Evolutionary conservation across 2,797 vertebrate genomes (phyloP).

Genomic region (Lateolabrax maculatus): DNA sequence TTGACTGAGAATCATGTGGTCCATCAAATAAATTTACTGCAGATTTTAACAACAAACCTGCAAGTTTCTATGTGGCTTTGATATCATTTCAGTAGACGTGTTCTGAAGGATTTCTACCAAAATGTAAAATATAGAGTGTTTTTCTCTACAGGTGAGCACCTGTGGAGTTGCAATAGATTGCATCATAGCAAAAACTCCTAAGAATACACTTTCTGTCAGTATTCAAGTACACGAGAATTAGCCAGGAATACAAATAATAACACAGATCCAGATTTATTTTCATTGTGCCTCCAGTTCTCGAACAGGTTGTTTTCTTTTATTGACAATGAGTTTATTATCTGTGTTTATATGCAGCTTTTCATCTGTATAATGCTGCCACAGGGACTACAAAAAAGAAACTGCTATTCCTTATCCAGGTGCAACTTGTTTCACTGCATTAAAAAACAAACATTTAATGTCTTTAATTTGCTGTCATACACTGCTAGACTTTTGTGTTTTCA

Average conservation of each 20-base stretch:
- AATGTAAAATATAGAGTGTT: constrained; percentile 1
- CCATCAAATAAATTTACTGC: not conserved
- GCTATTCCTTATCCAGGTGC: constrained; percentile 3
- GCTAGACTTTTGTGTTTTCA: constrained; percentile 5
- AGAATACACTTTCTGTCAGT: constrained; percentile 38
- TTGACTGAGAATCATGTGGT: not conserved
- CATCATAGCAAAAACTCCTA: constrained; percentile 59
- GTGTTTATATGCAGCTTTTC: not conserved
- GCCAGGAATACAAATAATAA: constrained; percentile 14
- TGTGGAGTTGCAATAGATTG: constrained; percentile 67
- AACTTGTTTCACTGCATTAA: constrained; percentile 15
- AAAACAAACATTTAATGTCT: constrained; percentile 5
- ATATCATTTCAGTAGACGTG: constrained; percentile 21
- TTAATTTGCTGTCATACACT: not conserved
- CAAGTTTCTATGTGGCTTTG: constrained; percentile 2
- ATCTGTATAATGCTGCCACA: not conserved
- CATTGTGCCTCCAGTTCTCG: constrained; percentile 2
- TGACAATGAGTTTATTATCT: constrained; percentile 19
- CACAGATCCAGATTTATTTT: constrained; percentile 26
- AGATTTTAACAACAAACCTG: not conserved
- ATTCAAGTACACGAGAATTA: constrained; percentile 18
- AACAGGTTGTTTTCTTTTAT: constrained; percentile 3
- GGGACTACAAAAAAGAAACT: not conserved
- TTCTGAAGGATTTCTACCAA: constrained; percentile 25
- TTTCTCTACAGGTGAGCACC: constrained; percentile 52